Evolutionary conservation across 1,140 invertebrate species (phyloP).

Genomic region (Lasioglossum albipes): DNA sequence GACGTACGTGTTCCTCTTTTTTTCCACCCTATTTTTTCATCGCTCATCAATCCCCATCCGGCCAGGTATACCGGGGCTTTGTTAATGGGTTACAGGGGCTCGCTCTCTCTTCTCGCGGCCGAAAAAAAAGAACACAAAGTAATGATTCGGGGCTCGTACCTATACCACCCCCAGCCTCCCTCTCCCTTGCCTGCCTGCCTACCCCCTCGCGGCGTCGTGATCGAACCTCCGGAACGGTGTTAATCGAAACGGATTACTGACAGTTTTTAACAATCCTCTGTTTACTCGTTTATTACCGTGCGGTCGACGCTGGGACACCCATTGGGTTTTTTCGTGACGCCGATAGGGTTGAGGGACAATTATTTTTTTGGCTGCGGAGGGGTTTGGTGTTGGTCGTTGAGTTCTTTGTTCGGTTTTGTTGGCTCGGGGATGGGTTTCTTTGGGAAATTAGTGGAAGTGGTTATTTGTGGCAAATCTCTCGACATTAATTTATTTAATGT

Average conservation of each 20-base stretch:
- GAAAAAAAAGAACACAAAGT: slow-evolving; percentile 14
- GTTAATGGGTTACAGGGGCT: slow-evolving; percentile 40
- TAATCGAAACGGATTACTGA: not conserved
- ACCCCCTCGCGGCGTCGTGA: too few species aligned
- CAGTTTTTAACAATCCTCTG: slow-evolving; percentile 4
- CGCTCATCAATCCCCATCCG: slow-evolving; percentile 25
- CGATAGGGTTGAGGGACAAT: too few species aligned
- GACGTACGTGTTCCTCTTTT: slow-evolving; percentile 21
- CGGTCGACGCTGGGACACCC: not conserved
- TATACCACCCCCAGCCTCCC: too few species aligned
- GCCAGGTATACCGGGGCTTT: slow-evolving; percentile 14
- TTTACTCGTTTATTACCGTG: not conserved
- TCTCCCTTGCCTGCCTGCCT: too few species aligned
- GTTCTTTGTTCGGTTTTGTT: too few species aligned
- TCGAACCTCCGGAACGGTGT: not conserved
- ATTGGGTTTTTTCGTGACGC: too few species aligned
- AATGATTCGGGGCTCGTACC: slow-evolving; percentile 1
- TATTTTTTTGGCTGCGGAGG: too few species aligned
- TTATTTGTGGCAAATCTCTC: too few species aligned
- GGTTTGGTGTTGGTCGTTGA: too few species aligned
- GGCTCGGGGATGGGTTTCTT: too few species aligned
- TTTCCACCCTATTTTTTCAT: slow-evolving; percentile 14
- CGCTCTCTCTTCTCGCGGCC: not conserved
- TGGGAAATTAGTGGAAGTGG: too few species aligned
- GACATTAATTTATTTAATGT: too few species aligned